Conservation (phyloP, 2,888 invertebrate genomes). For the Cosmorhoe ocellata region DNA sequence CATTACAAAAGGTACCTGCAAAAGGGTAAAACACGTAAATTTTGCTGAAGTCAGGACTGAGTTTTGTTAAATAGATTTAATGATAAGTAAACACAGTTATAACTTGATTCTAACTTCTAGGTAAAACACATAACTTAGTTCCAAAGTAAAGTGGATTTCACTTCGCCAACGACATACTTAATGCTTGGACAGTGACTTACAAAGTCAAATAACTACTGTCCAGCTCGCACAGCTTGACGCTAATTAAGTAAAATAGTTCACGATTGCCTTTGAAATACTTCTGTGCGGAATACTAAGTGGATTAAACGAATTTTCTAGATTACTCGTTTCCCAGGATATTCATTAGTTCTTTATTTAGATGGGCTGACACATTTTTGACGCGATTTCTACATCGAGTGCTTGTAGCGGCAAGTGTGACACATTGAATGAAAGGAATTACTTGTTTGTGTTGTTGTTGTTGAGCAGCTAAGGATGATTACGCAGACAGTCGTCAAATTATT, state of each 20-base stretch:
- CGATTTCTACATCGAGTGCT: neutral
- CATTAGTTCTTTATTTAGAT: slow-evolving; percentile 14
- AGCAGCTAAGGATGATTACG: too few relatives aligned
- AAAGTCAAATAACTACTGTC: slow-evolving; percentile 32
- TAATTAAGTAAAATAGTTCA: slow-evolving; percentile 31
- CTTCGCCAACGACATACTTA: slow-evolving; percentile 21
- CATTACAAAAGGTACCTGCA: too few relatives aligned
- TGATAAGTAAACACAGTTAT: too few relatives aligned
- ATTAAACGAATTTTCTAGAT: slow-evolving; percentile 24
- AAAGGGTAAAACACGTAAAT: neutral
- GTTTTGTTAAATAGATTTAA: too few relatives aligned
- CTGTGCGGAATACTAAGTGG: slow-evolving; percentile 23
- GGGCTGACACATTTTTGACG: slow-evolving; percentile 3
- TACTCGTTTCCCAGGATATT: slow-evolving; percentile 10
- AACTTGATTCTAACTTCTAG: slow-evolving; percentile 5
- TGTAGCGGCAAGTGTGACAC: neutral
- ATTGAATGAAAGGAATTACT: neutral
- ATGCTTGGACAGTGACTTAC: slow-evolving; percentile 27
- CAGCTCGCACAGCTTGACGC: slow-evolving; percentile 20
- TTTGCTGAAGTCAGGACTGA: too few relatives aligned
- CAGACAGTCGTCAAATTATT: too few relatives aligned
- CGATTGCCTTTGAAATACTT: slow-evolving; percentile 23
- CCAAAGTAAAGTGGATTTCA: slow-evolving; percentile 30
- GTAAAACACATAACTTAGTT: slow-evolving; percentile 7
- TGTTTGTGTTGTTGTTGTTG: too few relatives aligned